A percentile compares a stretch with the other conserved stretches of the same genome.
Evolutionary conservation across 2,797 vertebrate genomes (phyloP).

Genomic region (Eulemur rubriventer): DNA sequence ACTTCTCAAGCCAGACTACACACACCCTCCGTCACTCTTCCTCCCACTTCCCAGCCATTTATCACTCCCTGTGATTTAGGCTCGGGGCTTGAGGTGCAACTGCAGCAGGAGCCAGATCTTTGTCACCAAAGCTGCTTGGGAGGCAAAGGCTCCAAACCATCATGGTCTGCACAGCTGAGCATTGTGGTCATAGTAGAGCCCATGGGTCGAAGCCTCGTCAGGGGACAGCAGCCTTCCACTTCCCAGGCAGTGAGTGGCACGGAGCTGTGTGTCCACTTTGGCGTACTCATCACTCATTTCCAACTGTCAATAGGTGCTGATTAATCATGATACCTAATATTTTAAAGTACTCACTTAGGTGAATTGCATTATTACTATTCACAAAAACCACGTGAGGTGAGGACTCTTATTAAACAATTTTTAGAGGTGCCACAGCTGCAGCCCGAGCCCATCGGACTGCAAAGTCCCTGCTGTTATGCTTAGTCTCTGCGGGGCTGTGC

Average conservation of each 20-base stretch:
- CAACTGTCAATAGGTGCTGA: neutral
- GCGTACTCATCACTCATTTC: neutral
- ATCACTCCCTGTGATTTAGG: conserved; percentile 54
- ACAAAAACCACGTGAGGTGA: neutral
- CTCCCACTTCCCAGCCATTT: neutral
- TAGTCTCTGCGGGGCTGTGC: neutral
- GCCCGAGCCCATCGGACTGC: neutral
- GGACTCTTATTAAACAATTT: neutral
- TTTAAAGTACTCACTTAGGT: neutral
- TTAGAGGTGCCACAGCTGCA: neutral
- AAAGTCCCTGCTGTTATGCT: neutral
- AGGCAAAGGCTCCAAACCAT: neutral
- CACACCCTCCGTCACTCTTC: conserved; percentile 1
- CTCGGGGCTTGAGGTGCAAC: neutral
- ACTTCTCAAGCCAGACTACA: conserved; percentile 45
- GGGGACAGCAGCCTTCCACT: neutral
- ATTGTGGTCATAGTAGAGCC: neutral
- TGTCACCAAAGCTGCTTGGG: neutral
- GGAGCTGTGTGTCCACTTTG: too few species aligned
- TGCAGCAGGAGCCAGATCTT: conserved; percentile 35
- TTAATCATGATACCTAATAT: neutral
- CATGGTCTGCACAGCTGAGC: neutral
- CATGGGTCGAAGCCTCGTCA: neutral
- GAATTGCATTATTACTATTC: neutral
- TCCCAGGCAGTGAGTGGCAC: neutral